Base-by-base conservation (phyloP, 2,113 vertebrate species). In the Malurus melanocephalus region DNA sequence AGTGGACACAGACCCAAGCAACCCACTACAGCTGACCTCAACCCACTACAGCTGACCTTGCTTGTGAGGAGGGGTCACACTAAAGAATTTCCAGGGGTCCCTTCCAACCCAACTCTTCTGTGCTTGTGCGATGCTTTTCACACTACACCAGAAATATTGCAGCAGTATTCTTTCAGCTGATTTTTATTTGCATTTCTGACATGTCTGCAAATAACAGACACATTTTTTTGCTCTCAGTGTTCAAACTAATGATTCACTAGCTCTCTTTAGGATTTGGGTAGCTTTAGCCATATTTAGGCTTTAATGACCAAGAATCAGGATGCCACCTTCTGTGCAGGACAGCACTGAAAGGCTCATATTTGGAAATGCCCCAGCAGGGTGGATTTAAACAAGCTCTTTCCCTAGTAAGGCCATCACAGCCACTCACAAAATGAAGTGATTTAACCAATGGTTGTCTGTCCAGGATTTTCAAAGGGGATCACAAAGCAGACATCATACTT, bases 1-100 rank as follows among this genome's bases (percentile, higher is more conserved):
- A 42, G 2, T 42, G 66, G 27, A 53, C 21, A 7, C 1, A 15
- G 4, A 74, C 20, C 32, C 57, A 13, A 82, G 30, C 20, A 67
- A 46, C 20, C 9, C 4, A 0, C 6, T 55, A 38, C 56, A 30
- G 27, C 12, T 49, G 18, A 48, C 16, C 6, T 32, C 20, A 67
- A 43, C 20, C 9, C 4, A 0, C 6, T 55, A 38, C 52, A 30
- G 28, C 13, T 51, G 16, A 45, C 16, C 5, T 32, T 1, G 1
- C 46, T 48, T n/a, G 23, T 26, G 60, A 28, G 2, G 4, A 35
- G 10, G 4, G 17, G 7, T 33, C 72, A 7, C 22, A 78, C 17
- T 26, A 13, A 35, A 22, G 10, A 42, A 33, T 55, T 64, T 72
- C n/a, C 53, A 71, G 48, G 69, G 10, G 8, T 33, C 13, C 26